These are phyloP conservation scores for Paratilapia polleni DNA, from an alignment of 2,113 vertebrate species.

Conservation along the genomic window DNA sequence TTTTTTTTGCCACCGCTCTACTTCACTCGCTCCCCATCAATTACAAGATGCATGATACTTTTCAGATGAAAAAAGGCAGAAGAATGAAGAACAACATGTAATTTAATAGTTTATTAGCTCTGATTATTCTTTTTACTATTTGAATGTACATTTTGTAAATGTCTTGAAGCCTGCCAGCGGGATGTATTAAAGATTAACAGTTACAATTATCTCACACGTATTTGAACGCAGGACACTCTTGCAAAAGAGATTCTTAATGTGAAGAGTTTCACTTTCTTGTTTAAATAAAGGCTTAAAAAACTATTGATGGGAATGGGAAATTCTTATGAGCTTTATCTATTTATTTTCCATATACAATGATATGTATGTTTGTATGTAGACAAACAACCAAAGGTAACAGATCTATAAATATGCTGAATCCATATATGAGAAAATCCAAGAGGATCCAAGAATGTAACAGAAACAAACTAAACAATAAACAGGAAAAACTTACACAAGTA, in stretches of 20 bases:
- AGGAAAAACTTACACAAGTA: accelerated
- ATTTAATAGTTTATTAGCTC: background rate
- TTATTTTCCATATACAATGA: accelerated
- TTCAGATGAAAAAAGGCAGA: background rate
- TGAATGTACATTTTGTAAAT: background rate
- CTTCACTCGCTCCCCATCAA: background rate
- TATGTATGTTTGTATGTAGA: background rate
- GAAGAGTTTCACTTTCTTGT: no score
- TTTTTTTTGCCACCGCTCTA: background rate
- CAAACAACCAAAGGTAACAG: background rate
- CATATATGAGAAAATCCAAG: background rate
- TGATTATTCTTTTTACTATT: background rate
- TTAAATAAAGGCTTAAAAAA: no score
- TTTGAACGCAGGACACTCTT: no score
- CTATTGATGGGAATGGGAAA: no score
- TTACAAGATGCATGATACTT: background rate
- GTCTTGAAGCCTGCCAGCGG: background rate
- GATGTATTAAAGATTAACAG: no score
- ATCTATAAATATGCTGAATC: accelerated
- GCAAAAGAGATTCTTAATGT: background rate
- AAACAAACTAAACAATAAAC: background rate
- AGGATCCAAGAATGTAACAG: background rate
- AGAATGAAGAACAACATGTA: background rate
- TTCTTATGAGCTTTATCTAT: background rate
- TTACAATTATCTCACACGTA: no score